Evolutionary conservation across 92 coral and sea anemone genomes (phyloP), one percentile per base, ranked within the genome.

Genomic region (Porites cylindrica): DNA sequence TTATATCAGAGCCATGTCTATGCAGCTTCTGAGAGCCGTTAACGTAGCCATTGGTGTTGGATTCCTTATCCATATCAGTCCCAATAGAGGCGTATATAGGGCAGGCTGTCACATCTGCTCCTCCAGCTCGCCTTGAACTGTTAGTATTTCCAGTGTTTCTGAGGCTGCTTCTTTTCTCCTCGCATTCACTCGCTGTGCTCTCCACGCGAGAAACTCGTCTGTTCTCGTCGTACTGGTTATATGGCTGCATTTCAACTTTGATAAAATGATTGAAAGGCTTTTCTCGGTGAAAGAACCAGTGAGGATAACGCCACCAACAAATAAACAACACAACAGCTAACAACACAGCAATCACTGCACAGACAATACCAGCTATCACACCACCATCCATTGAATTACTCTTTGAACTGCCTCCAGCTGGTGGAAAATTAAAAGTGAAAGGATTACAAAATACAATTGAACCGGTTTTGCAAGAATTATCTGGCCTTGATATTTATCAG

Each of bases 181-280:
- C 91, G 71, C 69, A 77, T 17, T 69, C 79, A 50, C 81, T 74
- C 26, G 74, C 88, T 18, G 60, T 66, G 50, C 92, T 90, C 62
- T 83, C 83, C 10, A 94, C 60, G 21, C 96, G 90, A 43, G 97
- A 94, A 13, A 92, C 81, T 6, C 98, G 85, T 56, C 64, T 90
- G 19, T 88, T 73, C 0, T 84, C 58, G 12, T 75, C 91, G 58
- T 80, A 72, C 10, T 72, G 87, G 18, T 74, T 67, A 72, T 88
- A 79, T 4, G 94, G 94, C 75, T 88, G 85, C 76, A 95, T 70
- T 72, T 95, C 98, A 72, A 95, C 88, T 51, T 92, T 92, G 74
- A 95, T 95, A 62, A 95, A 95, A 60, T 86, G 78, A 82, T 93
- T 91, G 71, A 95, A 91, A 1, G 96, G 96, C 61, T 91, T 91